These are phyloP conservation scores for Amphipoea oculea DNA, from an alignment of 2,888 invertebrate species.

Conservation along the genomic window DNA sequence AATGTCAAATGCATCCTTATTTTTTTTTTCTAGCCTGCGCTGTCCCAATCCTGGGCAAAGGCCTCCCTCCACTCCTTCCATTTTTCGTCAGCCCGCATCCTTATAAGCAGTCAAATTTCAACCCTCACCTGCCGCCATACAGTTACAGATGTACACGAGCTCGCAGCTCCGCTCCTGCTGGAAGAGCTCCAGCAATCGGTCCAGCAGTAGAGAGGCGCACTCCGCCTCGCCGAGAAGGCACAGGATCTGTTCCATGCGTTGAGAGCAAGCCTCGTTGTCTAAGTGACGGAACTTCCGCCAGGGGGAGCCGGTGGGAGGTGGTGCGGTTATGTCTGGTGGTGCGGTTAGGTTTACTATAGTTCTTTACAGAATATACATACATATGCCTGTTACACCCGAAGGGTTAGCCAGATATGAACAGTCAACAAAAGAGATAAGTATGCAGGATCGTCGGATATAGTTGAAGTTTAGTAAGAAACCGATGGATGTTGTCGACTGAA, in stretches of 20 bases:
- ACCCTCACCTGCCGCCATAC: conserved; percentile 85
- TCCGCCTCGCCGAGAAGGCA: conserved; percentile 89
- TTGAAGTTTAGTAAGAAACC: too few relatives aligned
- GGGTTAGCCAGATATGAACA: too few relatives aligned
- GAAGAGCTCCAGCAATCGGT: conserved; percentile 91
- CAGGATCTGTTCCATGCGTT: conserved; percentile 89
- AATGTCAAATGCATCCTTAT: background rate
- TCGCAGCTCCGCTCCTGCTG: conserved; percentile 89
- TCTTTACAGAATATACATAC: background rate
- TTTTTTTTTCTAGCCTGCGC: too few relatives aligned
- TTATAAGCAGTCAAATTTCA: background rate
- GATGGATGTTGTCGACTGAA: too few relatives aligned
- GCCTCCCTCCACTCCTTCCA: too few relatives aligned
- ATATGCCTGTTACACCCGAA: too few relatives aligned
- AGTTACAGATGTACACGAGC: conserved; percentile 91
- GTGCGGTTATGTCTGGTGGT: conserved; percentile 67
- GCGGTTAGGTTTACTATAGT: background rate
- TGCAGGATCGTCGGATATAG: too few relatives aligned
- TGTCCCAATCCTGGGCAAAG: too few relatives aligned
- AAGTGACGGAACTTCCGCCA: conserved; percentile 93
- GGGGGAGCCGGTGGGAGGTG: conserved; percentile 77
- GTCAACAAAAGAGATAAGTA: too few relatives aligned
- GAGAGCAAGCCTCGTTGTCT: conserved; percentile 78
- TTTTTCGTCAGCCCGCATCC: background rate
- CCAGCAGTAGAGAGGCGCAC: conserved; percentile 90